A percentile compares a stretch with the other conserved stretches of the same genome.
These are phyloP conservation scores for Ommatoiulus sabulosus DNA, from an alignment of 2,888 invertebrate genomes.

Conservation along the genomic window DNA sequence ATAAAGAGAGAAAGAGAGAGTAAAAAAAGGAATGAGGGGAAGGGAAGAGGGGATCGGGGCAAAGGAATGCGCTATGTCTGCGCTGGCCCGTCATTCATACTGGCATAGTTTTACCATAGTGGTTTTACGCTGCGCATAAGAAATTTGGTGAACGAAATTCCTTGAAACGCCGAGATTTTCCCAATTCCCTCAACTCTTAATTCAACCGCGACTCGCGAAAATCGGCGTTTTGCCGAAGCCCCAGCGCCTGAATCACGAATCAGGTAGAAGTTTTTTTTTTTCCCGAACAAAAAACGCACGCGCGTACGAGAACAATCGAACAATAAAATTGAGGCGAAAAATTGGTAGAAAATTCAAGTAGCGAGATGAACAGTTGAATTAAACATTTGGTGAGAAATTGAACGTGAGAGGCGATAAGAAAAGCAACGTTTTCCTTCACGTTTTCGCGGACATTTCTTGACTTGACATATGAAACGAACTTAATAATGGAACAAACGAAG, in stretches of 20 bases:
- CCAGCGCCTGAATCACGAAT: background rate
- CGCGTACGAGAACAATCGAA: slow-evolving; percentile 30
- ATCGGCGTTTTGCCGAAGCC: background rate
- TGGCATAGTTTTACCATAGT: slow-evolving; percentile 47
- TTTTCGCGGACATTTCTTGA: background rate
- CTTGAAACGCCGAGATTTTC: background rate
- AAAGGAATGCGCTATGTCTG: slow-evolving; percentile 45
- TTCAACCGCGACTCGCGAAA: background rate
- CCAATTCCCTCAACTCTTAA: background rate
- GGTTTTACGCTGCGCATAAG: slow-evolving; percentile 14
- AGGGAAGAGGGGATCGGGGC: slow-evolving; percentile 41
- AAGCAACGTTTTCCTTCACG: background rate
- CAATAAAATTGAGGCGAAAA: background rate
- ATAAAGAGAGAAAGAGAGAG: slow-evolving; percentile 40
- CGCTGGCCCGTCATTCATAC: slow-evolving; percentile 35
- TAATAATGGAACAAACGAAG: slow-evolving; percentile 17
- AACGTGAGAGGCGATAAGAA: background rate
- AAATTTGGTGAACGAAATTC: background rate
- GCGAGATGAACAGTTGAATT: background rate
- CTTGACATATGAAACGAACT: slow-evolving; percentile 30
- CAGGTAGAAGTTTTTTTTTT: background rate
- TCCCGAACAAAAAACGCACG: slow-evolving; percentile 12
- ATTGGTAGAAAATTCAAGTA: background rate
- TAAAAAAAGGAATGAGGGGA: slow-evolving; percentile 47
- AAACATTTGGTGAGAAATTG: background rate